Evolutionary conservation across 1,140 invertebrate species (phyloP).

Genomic region (Cardiocondyla obscurior): DNA sequence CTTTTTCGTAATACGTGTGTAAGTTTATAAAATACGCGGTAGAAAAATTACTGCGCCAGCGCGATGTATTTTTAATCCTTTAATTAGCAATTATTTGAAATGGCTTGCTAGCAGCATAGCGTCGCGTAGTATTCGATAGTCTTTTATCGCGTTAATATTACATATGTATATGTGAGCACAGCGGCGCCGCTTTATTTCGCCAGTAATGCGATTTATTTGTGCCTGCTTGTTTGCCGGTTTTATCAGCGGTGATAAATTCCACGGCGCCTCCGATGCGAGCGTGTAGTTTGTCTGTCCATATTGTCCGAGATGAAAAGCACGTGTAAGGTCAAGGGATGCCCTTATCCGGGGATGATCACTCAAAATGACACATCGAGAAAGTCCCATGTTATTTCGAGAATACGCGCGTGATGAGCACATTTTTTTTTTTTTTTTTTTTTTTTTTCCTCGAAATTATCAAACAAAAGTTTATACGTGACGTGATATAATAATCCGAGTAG

Average conservation of each 20-base stretch:
- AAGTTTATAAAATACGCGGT: not conserved
- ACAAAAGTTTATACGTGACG: not conserved
- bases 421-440: no score
- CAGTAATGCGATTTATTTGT: conserved; percentile 41
- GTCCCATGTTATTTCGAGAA: not conserved
- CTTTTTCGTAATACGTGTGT: no score
- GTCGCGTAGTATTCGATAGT: not conserved
- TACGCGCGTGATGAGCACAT: not conserved
- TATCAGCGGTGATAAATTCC: conserved; percentile 43
- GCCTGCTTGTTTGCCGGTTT: conserved; percentile 38
- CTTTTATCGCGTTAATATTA: conserved; percentile 37
- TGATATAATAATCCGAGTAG: not conserved
- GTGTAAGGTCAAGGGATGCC: conserved; percentile 2
- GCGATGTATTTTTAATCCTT: conserved; percentile 2
- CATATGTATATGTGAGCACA: not conserved
- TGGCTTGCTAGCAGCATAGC: not conserved
- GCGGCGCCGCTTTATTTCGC: conserved; percentile 16
- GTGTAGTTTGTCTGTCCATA: not conserved
- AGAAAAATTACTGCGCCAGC: not conserved
- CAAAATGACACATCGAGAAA: not conserved
- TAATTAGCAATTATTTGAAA: not conserved
- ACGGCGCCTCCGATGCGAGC: not conserved
- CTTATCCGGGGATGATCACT: not conserved
- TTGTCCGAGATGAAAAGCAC: not conserved
- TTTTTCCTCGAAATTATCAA: conserved; percentile 2